Evolutionary conservation across 2,888 invertebrate genomes (phyloP).

Genomic region (Polyommatus iphigenia): DNA sequence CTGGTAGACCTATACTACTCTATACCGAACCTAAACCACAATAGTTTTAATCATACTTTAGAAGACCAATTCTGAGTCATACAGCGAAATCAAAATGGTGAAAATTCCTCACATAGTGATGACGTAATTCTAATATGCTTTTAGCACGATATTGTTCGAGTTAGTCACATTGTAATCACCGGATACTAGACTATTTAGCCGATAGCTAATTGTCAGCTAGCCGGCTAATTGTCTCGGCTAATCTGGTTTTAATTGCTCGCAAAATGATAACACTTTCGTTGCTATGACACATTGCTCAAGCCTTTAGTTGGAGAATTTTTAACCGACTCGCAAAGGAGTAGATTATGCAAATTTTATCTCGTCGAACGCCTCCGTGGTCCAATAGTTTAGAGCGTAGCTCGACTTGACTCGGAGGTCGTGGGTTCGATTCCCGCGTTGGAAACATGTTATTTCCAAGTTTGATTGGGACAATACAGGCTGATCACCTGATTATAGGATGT

Average conservation of each 20-base stretch:
- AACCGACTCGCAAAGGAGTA: background rate
- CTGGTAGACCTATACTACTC: background rate
- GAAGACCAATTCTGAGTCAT: background rate
- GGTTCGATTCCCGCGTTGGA: too few relatives aligned
- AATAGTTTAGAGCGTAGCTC: too few relatives aligned
- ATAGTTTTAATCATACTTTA: background rate
- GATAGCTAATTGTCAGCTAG: constrained; percentile 5
- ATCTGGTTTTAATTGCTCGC: constrained; percentile 17
- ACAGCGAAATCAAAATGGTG: background rate
- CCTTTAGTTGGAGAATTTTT: background rate
- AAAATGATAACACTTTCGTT: constrained; percentile 20
- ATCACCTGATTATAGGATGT: too few relatives aligned
- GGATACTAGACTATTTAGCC: constrained; percentile 1
- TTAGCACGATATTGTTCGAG: constrained; percentile 2
- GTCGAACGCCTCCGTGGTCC: too few relatives aligned
- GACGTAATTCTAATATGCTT: constrained; percentile 14
- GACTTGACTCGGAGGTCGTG: too few relatives aligned
- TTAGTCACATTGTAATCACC: constrained; percentile 17
- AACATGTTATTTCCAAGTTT: too few relatives aligned
- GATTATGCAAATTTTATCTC: background rate
- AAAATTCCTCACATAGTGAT: constrained; percentile 12
- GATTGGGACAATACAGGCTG: too few relatives aligned
- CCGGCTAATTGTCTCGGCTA: constrained; percentile 26
- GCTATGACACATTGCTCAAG: background rate
- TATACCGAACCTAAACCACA: background rate